phyloP scores from a whole-genome alignment of 92 coral and sea anemone species.

The Hydrozoanthus gracilis region DNA sequence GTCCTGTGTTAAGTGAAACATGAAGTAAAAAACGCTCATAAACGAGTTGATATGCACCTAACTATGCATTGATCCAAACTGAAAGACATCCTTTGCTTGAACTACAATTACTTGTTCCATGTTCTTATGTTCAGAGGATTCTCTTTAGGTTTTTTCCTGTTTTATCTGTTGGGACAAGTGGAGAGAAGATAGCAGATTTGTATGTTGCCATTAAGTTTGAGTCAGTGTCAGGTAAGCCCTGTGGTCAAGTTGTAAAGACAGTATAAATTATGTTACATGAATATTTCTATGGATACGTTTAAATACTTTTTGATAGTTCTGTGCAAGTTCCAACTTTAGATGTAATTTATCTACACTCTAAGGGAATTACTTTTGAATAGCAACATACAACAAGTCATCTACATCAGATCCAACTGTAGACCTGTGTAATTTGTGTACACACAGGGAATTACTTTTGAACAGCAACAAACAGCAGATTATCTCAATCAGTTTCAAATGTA shows the following conservation, averaged over 20 bases:
- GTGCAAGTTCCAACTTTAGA: background rate
- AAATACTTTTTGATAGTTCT: too few species aligned
- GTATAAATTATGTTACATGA: too few species aligned
- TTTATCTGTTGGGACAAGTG: slow-evolving; percentile 72
- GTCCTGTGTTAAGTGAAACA: too few species aligned
- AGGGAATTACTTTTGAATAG: slow-evolving; percentile 37
- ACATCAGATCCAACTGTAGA: slow-evolving; percentile 81
- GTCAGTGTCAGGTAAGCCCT: slow-evolving; percentile 80
- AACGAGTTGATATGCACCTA: too few species aligned
- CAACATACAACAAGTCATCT: slow-evolving; percentile 78
- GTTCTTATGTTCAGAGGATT: background rate
- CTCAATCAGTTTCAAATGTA: background rate
- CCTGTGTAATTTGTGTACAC: too few species aligned
- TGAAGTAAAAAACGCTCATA: too few species aligned
- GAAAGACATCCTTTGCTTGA: background rate
- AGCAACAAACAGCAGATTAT: too few species aligned
- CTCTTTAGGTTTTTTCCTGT: slow-evolving; percentile 84
- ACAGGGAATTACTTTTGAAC: too few species aligned
- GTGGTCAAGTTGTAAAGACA: too few species aligned
- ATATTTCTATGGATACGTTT: too few species aligned
- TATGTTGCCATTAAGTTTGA: slow-evolving; percentile 91
- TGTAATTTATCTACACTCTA: background rate
- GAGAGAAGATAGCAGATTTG: slow-evolving; percentile 79
- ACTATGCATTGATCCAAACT: too few species aligned
- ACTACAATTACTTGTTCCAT: background rate